A percentile compares a stretch with the other conserved stretches of the same genome.
phyloP scores from a whole-genome alignment of 2,888 invertebrate genomes.

The Oligia latruncula region DNA sequence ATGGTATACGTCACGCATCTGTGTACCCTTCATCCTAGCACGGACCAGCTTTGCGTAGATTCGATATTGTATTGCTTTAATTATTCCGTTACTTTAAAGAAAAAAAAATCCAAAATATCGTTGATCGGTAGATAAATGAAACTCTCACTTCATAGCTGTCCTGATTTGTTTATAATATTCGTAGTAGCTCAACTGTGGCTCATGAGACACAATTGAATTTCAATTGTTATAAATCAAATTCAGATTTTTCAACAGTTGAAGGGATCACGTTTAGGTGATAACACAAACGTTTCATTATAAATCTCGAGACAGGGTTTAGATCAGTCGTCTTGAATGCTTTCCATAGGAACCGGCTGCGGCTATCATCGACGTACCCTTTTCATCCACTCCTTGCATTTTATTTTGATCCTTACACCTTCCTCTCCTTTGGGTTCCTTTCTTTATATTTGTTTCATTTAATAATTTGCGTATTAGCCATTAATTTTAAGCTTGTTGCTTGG shows the following conservation, averaged over 20 bases:
- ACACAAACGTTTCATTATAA: constrained; percentile 34
- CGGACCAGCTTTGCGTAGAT: constrained; percentile 88
- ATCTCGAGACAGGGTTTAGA: constrained; percentile 61
- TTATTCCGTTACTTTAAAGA: constrained; percentile 71
- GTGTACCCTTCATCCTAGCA: constrained; percentile 85
- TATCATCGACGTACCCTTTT: constrained; percentile 87
- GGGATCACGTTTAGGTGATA: constrained; percentile 48
- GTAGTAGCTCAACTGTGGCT: not conserved
- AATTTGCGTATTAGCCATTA: constrained; percentile 79
- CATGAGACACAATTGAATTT: too few relatives aligned
- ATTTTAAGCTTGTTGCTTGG: constrained; percentile 76
- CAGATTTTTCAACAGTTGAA: too few relatives aligned
- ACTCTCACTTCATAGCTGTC: constrained; percentile 42
- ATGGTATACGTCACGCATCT: constrained; percentile 90
- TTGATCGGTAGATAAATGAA: constrained; percentile 38
- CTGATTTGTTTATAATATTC: constrained; percentile 43
- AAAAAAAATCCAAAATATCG: constrained; percentile 35
- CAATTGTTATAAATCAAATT: too few relatives aligned
- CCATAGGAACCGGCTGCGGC: constrained; percentile 88
- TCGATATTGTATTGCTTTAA: constrained; percentile 81
- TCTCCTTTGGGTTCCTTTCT: constrained; percentile 79
- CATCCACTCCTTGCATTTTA: constrained; percentile 81
- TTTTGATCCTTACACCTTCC: constrained; percentile 72
- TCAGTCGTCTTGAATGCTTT: constrained; percentile 73
- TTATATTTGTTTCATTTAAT: constrained; percentile 81